These are phyloP conservation scores for Xylophagus ater DNA, from an alignment of 2,888 invertebrate genomes.

Conservation along the genomic window DNA sequence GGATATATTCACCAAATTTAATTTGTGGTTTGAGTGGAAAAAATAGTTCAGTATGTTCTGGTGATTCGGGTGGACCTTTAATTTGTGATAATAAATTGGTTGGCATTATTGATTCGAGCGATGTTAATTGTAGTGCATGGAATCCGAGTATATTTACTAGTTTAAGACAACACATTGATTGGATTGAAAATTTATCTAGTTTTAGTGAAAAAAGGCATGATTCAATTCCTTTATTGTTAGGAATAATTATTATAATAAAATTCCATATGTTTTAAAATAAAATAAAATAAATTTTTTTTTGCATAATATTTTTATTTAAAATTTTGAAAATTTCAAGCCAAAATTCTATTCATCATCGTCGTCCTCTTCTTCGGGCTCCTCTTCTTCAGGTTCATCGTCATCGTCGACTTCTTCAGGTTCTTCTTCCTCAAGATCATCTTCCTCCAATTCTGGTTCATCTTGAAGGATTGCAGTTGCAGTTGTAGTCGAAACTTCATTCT, in stretches of 20 bases:
- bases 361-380: neutral
- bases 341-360: neutral
- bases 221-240: neutral
- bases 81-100: slow-evolving; percentile 10
- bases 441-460: neutral
- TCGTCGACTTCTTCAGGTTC: neutral
- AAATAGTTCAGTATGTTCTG: slow-evolving; percentile 7
- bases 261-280: no score
- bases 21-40: slow-evolving; percentile 8
- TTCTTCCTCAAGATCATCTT: neutral
- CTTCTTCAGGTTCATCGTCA: neutral
- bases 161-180: slow-evolving; percentile 1
- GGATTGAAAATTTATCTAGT: no score
- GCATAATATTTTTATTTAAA: no score
- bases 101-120: slow-evolving; percentile 14
- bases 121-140: slow-evolving; percentile 7
- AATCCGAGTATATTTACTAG: slow-evolving; percentile 12
- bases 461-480: neutral
- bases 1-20: slow-evolving; percentile 5
- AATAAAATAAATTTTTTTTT: no score
- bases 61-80: slow-evolving; percentile 15
- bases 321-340: no score
- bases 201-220: no score
- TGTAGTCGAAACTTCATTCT: no score
- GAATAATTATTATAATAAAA: no score